Conservation (phyloP, 1,140 invertebrate species). For the Pseudomyrmex flavicornis region DNA sequence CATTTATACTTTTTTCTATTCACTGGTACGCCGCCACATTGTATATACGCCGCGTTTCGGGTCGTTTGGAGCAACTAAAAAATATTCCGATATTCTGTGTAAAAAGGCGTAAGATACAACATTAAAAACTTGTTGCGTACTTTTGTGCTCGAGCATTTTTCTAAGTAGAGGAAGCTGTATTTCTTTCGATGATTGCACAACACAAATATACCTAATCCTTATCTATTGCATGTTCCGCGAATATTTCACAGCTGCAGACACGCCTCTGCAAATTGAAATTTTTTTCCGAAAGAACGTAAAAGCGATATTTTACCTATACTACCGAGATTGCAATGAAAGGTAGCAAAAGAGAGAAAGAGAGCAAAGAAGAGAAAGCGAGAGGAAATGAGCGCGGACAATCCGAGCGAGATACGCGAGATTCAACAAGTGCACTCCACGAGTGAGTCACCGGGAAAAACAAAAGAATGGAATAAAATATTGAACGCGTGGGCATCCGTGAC, state of each 20-base stretch:
- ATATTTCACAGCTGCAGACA: background rate
- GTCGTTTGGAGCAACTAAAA: background rate
- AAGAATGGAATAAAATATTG: constrained; percentile 51
- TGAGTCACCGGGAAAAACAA: constrained; percentile 34
- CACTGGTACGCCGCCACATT: background rate
- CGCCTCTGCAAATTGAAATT: constrained; percentile 20
- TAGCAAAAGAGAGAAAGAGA: background rate
- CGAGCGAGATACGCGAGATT: constrained; percentile 39
- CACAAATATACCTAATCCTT: background rate
- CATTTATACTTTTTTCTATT: constrained; percentile 35
- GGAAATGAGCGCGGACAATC: background rate
- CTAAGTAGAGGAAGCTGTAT: background rate
- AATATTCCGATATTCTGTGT: too few species aligned
- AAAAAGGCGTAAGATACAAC: background rate
- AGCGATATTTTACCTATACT: constrained; percentile 24
- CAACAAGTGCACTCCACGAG: constrained; percentile 29
- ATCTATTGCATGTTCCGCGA: background rate
- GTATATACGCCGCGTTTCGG: constrained; percentile 12
- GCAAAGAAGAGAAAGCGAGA: background rate
- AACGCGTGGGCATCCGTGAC: constrained; percentile 27
- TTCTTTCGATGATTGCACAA: constrained; percentile 3
- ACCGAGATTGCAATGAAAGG: constrained; percentile 7
- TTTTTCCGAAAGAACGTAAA: constrained; percentile 10
- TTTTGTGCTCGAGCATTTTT: background rate
- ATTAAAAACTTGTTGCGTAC: background rate